These are phyloP conservation scores for Drosophila mercatorum DNA, from an alignment of 2,888 invertebrate species.

Conservation along the genomic window DNA sequence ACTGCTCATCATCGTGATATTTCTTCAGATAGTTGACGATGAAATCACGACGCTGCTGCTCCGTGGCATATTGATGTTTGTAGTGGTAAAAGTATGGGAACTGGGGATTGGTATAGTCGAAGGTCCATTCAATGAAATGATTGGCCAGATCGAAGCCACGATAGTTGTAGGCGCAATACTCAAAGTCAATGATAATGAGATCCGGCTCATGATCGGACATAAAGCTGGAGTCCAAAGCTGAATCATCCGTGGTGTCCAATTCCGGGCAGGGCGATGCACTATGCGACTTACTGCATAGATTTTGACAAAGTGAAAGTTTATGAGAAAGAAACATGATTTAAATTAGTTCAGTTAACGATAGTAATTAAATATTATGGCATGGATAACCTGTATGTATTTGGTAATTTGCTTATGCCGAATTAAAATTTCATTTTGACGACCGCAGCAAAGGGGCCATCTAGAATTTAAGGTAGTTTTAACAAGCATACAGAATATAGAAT, in stretches of 20 bases:
- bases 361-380: constrained; percentile 30
- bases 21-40: constrained; percentile 82
- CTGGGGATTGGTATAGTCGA: constrained; percentile 92
- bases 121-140: constrained; percentile 96
- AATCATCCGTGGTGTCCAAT: constrained; percentile 81
- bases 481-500: constrained; percentile 25
- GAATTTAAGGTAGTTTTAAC: constrained; percentile 68
- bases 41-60: constrained; percentile 87
- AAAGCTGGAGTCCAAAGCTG: constrained; percentile 76
- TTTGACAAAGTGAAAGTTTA: not conserved
- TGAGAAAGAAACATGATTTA: not conserved
- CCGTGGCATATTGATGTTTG: constrained; percentile 88
- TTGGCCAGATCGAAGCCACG: constrained; percentile 97
- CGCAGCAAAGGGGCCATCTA: constrained; percentile 68
- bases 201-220: constrained; percentile 85
- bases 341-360: constrained; percentile 35
- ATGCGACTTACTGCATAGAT: constrained; percentile 48
- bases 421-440: constrained; percentile 64
- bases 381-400: constrained; percentile 69
- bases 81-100: constrained; percentile 91
- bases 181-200: constrained; percentile 94
- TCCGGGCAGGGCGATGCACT: constrained; percentile 58
- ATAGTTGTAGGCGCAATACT: constrained; percentile 97
- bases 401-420: constrained; percentile 44
- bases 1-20: constrained; percentile 71